Evolutionary conservation across 53 echinoderm and acorn worm genomes (phyloP), one percentile per base, ranked within the genome.

Genomic region (Astropecten irregularis): DNA sequence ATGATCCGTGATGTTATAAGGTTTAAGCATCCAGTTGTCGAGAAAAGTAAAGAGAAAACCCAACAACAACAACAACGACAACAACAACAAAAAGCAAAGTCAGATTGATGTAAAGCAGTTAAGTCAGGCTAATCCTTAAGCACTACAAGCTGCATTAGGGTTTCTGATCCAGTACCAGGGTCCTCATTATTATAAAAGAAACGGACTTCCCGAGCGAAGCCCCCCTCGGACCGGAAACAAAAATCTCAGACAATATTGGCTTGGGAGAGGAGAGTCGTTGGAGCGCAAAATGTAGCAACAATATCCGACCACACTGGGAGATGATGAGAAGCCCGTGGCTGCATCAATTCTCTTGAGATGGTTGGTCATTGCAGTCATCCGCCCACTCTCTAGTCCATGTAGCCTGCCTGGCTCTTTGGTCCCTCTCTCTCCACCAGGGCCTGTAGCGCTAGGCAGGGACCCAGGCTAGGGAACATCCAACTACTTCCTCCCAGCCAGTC

Each of bases 161-260:
- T n/a, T n/a, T n/a, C n/a, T n/a, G n/a, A n/a, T n/a, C n/a, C n/a
- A 42, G 6, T 40, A 19, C 66, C 19, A 19, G 25, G 7, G 26
- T 26, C 35, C 27, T 36, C 39, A 36, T 19, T n/a, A n/a, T n/a
- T n/a, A 39, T 55, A 55, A 74, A 74, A 54, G 55, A 55, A 74
- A n/a, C n/a, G n/a, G n/a, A n/a, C n/a, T n/a, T n/a, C n/a, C n/a
- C n/a, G n/a, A n/a, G n/a, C n/a, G n/a, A n/a, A 3, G 21, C 14
- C 38, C 29, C 27, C 21, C 74, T 8, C 74, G 56, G 35, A 57
- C 74, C 40, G 57, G 74, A 74, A 74, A 25, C 53, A 57, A n/a
- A n/a, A 73, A 53, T 73, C 73, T 36, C 73, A 73, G 73, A 73
- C 55, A 54, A 50, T 73, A 53, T 74, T 74, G 56, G 31, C 56